These are phyloP conservation scores for Phylloscopus whistleri DNA, from an alignment of 2,113 vertebrate genomes.

Conservation along the genomic window DNA sequence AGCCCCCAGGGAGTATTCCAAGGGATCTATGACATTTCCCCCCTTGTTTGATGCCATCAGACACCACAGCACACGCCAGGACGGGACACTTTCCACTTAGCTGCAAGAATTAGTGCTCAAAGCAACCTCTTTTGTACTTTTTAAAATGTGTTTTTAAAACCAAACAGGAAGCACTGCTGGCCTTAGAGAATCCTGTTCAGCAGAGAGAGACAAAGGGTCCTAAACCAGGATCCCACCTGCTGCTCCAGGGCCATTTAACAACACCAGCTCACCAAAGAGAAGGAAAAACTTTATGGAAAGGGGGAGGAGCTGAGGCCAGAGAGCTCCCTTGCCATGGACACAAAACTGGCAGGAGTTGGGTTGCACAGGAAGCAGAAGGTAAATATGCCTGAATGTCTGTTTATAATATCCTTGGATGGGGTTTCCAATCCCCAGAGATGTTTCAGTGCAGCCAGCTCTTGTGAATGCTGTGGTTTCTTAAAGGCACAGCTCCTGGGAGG, in stretches of 20 bases:
- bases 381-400: constrained; percentile 42
- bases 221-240: not conserved
- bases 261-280: not conserved
- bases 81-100: not conserved
- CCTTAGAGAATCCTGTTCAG: not conserved
- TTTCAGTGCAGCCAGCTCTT: not conserved
- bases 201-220: not conserved
- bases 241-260: not conserved
- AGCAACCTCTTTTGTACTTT: not conserved
- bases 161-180: not conserved
- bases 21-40: not conserved
- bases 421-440: constrained; percentile 18
- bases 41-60: not conserved
- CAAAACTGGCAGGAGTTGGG: not conserved
- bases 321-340: not conserved
- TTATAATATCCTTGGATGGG: constrained; percentile 5
- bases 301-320: not conserved
- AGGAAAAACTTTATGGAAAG: not conserved
- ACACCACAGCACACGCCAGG: not conserved
- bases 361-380: constrained; percentile 55
- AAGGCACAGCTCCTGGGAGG: constrained; percentile 3
- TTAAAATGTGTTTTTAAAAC: not conserved
- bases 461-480: constrained; percentile 2
- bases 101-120: not conserved
- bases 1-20: not conserved